Evolutionary conservation across 1,140 invertebrate genomes (phyloP), one percentile per base, ranked within the genome.

Genomic region (Glomeris maerens): DNA sequence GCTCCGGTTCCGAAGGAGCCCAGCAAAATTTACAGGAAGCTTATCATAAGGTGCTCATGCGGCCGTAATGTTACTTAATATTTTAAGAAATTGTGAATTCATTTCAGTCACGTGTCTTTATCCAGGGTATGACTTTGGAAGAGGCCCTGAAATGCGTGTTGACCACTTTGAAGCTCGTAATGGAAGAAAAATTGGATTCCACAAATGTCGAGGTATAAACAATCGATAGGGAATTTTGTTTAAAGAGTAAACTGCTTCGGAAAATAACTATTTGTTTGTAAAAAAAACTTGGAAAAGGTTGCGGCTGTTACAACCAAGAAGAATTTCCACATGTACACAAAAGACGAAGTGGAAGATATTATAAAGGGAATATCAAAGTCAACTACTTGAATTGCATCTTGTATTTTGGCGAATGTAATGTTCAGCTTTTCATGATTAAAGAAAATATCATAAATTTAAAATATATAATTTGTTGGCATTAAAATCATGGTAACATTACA

Each of bases 121-220:
- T 80, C 20, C 73, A 97, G 84, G 84, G 87, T 10, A 92, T 99
- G 83, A 93, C 84, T 0, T 66, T 99, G n/a, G 81, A 87, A 53
- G 93, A 98, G 72, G 95, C 94, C 14, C 81, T 90, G 48, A 93
- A 91, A 62, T 67, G 84, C 28, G 82, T 90, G 2, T 68, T 99
- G 14, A 91, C 84, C 5, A 98, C 98, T 62, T 69, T 99, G 1
- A 99, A 99, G 64, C 94, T 98, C 73, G 94, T 99, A 0, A 99
- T 99, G 96, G 96, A 99, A 66, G 96, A 99, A 68, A 98, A 98
- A 70, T 67, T 99, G 0, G 97, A 86, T 56, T 86, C 90, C 26
- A 90, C 83, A 28, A 99, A 99, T 73, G 92, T 99, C 42, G 96
- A 99, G 74, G 84, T 98, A 14, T 61, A 28, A 20, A 54, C 1